These are phyloP conservation scores for Suricata suricatta DNA, from an alignment of 2,113 vertebrate species.

Conservation along the genomic window DNA sequence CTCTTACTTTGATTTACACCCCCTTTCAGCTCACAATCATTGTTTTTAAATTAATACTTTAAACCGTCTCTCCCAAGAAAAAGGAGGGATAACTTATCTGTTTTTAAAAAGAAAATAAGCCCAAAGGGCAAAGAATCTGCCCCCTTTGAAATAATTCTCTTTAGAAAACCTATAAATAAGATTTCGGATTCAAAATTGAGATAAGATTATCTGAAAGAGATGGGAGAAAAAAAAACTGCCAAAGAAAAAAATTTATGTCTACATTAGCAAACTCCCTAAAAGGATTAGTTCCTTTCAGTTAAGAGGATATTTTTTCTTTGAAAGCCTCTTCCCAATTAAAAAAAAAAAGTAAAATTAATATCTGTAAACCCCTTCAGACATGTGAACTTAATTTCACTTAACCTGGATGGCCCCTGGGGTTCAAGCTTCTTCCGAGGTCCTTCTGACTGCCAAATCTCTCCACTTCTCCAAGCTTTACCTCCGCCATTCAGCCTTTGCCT, in stretches of 20 bases:
- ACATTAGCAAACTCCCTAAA: constrained; percentile 74
- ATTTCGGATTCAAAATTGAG: constrained; percentile 76
- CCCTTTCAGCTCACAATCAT: constrained; percentile 62
- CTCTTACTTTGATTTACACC: constrained; percentile 66
- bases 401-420: background rate
- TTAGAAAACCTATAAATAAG: constrained; percentile 74
- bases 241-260: constrained; percentile 74
- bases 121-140: constrained; percentile 77
- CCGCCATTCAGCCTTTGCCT: background rate
- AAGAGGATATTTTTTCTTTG: constrained; percentile 59
- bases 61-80: constrained; percentile 71
- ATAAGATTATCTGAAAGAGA: constrained; percentile 76
- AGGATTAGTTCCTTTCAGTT: constrained; percentile 59
- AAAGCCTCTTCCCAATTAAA: constrained; percentile 63
- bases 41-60: constrained; percentile 79
- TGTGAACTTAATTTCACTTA: constrained; percentile 70
- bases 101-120: constrained; percentile 75
- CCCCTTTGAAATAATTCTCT: constrained; percentile 75
- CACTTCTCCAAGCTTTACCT: background rate
- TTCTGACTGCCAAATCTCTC: constrained; percentile 9
- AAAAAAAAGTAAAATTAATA: constrained; percentile 56
- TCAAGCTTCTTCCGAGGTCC: background rate
- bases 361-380: constrained; percentile 66
- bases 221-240: constrained; percentile 47
- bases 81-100: constrained; percentile 74